Percentiles rank a stretch among this genome's conserved stretches.
Conservation (phyloP, 2,113 vertebrate species). For the Alces alces region DNA sequence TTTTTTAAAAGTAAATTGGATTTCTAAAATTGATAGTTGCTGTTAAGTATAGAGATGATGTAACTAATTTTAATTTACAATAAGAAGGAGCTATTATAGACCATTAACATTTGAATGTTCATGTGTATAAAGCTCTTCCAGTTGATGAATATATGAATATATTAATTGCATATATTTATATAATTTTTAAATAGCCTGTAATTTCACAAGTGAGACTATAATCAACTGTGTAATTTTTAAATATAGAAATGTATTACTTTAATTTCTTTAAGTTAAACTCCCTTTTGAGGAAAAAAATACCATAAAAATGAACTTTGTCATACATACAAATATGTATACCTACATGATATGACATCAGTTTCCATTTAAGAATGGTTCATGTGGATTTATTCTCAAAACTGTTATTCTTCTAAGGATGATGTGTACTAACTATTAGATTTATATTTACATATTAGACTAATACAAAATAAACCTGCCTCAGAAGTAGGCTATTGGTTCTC, state of each 20-base stretch:
- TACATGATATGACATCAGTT: neutral
- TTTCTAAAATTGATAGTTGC: conserved; percentile 38
- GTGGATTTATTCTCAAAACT: neutral
- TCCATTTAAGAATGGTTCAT: neutral
- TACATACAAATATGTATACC: neutral
- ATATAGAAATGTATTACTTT: neutral
- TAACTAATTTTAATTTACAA: conserved; percentile 37
- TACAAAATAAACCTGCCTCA: neutral
- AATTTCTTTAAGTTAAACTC: neutral
- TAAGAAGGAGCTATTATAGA: neutral
- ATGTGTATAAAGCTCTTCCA: conserved; percentile 23
- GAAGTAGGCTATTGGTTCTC: neutral
- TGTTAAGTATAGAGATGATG: conserved; percentile 37
- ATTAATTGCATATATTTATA: conserved; percentile 24
- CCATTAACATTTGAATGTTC: conserved; percentile 6
- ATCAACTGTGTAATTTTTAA: neutral
- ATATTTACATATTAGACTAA: neutral
- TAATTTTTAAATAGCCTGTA: conserved; percentile 22
- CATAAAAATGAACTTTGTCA: neutral
- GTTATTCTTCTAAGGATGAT: neutral
- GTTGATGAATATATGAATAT: conserved; percentile 43
- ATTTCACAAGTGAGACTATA: conserved; percentile 23
- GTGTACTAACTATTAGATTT: neutral
- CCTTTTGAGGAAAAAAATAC: neutral
- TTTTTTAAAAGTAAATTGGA: conserved; percentile 32